Evolutionary conservation across 2,888 invertebrate genomes (phyloP).

Genomic region (Troides aeacus): DNA sequence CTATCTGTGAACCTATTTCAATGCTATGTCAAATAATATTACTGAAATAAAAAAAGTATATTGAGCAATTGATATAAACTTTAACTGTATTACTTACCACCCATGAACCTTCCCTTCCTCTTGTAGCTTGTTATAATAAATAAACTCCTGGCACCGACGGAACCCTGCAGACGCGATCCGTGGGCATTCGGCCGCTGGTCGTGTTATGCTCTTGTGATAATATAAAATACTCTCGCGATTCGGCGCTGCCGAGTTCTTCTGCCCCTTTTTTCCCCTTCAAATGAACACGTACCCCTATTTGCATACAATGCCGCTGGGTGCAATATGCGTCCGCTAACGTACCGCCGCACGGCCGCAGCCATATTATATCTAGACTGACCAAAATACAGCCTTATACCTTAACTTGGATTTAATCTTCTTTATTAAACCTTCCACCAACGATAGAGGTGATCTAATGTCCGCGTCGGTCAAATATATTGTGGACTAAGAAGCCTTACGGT

Average conservation of each 20-base stretch:
- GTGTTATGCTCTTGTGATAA: conserved; percentile 60
- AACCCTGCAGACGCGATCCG: conserved; percentile 40
- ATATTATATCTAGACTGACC: conserved; percentile 16
- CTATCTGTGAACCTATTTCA: too few species aligned
- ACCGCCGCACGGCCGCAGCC: conserved; percentile 25
- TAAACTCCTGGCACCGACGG: conserved; percentile 18
- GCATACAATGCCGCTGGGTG: conserved; percentile 74
- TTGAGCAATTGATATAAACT: too few species aligned
- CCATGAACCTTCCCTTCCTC: too few species aligned
- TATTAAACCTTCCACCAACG: too few species aligned
- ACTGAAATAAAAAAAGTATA: too few species aligned
- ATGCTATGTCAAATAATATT: too few species aligned
- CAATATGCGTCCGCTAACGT: conserved; percentile 70
- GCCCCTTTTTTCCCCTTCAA: conserved; percentile 56
- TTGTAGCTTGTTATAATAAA: too few species aligned
- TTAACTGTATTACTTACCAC: too few species aligned
- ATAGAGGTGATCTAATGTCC: too few species aligned
- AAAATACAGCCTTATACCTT: neutral
- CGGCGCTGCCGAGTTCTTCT: conserved; percentile 43
- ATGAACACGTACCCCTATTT: conserved; percentile 72
- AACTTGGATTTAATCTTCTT: too few species aligned
- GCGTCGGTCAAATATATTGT: too few species aligned
- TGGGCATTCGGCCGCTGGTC: conserved; percentile 49
- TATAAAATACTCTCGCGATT: conserved; percentile 58
- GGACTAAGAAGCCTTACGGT: too few species aligned